Base-by-base conservation (phyloP, 2,797 vertebrate species). In the Pseudotriccus pelzelni region DNA sequence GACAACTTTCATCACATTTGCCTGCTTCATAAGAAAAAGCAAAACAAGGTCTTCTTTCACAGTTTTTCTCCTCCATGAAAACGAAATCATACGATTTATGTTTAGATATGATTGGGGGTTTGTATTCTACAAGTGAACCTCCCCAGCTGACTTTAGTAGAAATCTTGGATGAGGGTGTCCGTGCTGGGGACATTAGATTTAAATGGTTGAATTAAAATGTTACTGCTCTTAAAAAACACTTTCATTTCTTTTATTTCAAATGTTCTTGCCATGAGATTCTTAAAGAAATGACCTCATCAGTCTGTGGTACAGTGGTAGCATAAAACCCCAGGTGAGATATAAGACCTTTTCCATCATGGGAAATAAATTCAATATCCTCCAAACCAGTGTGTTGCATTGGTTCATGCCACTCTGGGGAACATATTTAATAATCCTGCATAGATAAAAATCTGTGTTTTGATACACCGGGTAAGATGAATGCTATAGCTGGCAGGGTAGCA, bases 131-230 rank as follows among this genome's bases (percentile, higher is more conserved):
- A 46, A 79, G 62, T 46, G 13, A 84, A 60, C 6, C 2, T 15
- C 14, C 10, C 16, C 9, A 22, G 3, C n/a, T 75, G 52, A 82
- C 32, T 94, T 92, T n/a, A 90, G 47, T 62, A 73, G 62, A 75
- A 53, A 25, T 68, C 49, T 64, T 78, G 63, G 53, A 56, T 79
- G 91, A 91, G 10, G 30, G 70, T 84, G 53, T 90, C 44, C 28
- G 8, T 90, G 32, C 60, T 91, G 85, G 85, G 60, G 93, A 46
- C 59, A 44, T 79, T 81, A 73, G 50, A 64, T 81, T 95, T 93
- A 76, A 96, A 84, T 67, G 74, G 44, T 74, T 96, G 83, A 94
- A 96, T 95, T 94, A 91, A 96, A 94, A 80, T 72, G n/a, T 94
- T 93, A 88, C 37, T 96, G 70, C 86, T 62, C 43, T 91, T 88